Percentiles rank a stretch among this genome's conserved stretches.
These are phyloP conservation scores for Chrysoperla carnea DNA, from an alignment of 1,140 invertebrate genomes.

Conservation along the genomic window DNA sequence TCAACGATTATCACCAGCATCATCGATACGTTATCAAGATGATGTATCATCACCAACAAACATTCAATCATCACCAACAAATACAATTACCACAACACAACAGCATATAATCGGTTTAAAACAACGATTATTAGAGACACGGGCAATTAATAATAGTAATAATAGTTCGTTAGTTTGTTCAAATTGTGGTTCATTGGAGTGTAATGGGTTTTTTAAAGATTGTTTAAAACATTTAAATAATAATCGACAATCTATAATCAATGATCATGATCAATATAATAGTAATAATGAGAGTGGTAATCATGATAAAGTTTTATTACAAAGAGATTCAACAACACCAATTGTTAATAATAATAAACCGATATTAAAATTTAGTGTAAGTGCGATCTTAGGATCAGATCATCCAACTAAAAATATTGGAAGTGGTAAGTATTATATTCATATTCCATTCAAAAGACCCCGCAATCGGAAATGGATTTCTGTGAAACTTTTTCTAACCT, in stretches of 20 bases:
- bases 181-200: conserved; percentile 21
- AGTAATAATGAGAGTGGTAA: neutral
- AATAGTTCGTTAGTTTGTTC: conserved; percentile 17
- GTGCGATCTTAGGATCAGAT: conserved; percentile 59
- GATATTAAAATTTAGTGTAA: conserved; percentile 81
- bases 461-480: neutral
- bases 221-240: conserved; percentile 16
- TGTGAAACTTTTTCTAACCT: too few relatives aligned
- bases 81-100: conserved; percentile 10
- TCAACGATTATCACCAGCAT: conserved; percentile 3
- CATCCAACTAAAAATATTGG: conserved; percentile 15
- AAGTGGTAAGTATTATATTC: conserved; percentile 18
- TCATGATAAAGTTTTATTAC: neutral
- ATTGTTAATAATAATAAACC: conserved; percentile 42
- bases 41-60: neutral
- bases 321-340: conserved; percentile 11
- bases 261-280: conserved; percentile 9
- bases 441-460: neutral
- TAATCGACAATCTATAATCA: neutral
- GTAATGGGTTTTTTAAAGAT: conserved; percentile 16
- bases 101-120: conserved; percentile 7
- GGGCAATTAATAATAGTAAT: conserved; percentile 3
- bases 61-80: conserved; percentile 4
- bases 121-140: conserved; percentile 16
- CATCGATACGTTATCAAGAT: conserved; percentile 4